These are phyloP conservation scores for Erpetoichthys calabaricus DNA, from an alignment of 2,797 vertebrate species.

Conservation along the genomic window DNA sequence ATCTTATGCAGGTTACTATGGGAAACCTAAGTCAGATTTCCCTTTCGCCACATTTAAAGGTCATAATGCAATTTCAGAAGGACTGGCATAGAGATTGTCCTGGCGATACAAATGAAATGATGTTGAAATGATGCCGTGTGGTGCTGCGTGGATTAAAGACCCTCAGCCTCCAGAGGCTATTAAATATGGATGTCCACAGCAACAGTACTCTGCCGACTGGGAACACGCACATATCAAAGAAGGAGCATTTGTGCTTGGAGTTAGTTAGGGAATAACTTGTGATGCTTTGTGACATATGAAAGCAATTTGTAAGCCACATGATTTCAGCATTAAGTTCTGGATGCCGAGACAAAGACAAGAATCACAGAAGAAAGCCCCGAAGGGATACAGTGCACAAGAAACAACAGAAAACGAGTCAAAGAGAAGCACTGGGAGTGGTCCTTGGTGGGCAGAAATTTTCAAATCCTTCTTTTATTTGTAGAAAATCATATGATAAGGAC, in stretches of 20 bases:
- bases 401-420: slow-evolving; percentile 6
- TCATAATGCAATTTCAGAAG: background rate
- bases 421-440: background rate
- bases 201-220: background rate
- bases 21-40: background rate
- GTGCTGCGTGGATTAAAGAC: slow-evolving; percentile 1
- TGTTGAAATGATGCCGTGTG: background rate
- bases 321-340: slow-evolving; percentile 8
- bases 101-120: background rate
- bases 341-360: slow-evolving; percentile 1
- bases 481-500: background rate
- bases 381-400: background rate
- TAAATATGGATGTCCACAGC: slow-evolving; percentile 1
- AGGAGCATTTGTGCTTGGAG: slow-evolving; percentile 2
- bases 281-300: slow-evolving; percentile 1
- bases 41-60: background rate
- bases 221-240: slow-evolving; percentile 1
- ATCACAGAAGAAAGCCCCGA: background rate
- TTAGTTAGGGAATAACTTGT: slow-evolving; percentile 5
- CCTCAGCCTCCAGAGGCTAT: background rate
- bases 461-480: background rate
- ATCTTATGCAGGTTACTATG: background rate
- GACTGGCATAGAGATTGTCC: background rate
- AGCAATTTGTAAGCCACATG: slow-evolving; percentile 5
- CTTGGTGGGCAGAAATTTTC: background rate